Percentiles rank a stretch among this genome's conserved stretches.
phyloP scores from a whole-genome alignment of 2,113 vertebrate genomes.

The Odontophorus gujanensis region DNA sequence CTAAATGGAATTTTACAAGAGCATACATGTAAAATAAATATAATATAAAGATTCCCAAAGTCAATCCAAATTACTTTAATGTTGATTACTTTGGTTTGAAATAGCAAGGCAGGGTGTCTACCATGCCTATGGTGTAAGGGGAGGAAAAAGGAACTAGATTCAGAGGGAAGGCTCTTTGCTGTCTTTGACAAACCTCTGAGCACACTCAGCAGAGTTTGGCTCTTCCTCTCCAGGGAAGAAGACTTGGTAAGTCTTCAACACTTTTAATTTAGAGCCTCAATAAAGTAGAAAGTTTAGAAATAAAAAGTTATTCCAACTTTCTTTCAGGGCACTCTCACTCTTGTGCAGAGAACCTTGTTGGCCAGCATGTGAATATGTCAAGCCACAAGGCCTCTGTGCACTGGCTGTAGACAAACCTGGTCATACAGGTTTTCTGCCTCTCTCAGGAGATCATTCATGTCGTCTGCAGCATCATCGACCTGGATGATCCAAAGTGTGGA shows the following conservation, averaged over 20 bases:
- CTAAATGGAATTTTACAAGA: constrained; percentile 41
- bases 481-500: constrained; percentile 77
- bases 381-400: neutral
- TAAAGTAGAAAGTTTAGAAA: neutral
- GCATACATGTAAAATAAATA: neutral
- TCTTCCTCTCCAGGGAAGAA: neutral
- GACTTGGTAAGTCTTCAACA: neutral
- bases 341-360: neutral
- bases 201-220: neutral
- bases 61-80: neutral
- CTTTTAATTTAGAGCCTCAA: neutral
- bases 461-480: constrained; percentile 77
- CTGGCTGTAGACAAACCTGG: constrained; percentile 77
- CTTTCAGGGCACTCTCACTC: neutral
- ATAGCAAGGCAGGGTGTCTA: neutral
- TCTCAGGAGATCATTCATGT: constrained; percentile 71
- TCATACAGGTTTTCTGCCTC: constrained; percentile 78
- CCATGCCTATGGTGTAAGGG: fast-evolving
- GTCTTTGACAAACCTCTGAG: neutral
- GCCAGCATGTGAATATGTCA: neutral
- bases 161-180: neutral
- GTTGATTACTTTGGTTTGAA: neutral
- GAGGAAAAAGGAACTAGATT: neutral
- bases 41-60: neutral
- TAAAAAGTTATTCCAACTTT: neutral